These are phyloP conservation scores for Heliothis virescens DNA, from an alignment of 1,140 invertebrate genomes.

Conservation along the genomic window DNA sequence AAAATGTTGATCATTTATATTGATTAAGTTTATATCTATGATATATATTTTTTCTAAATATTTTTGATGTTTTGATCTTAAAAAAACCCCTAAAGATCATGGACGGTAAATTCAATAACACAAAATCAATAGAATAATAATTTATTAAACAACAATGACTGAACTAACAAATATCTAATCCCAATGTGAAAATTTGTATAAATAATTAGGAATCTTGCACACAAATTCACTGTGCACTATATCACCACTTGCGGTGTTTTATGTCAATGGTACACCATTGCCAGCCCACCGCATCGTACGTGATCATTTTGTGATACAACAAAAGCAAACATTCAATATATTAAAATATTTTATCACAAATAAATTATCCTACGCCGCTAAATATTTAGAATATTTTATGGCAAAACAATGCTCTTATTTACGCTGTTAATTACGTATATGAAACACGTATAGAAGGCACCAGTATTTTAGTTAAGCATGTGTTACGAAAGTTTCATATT, in stretches of 20 bases:
- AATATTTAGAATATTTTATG: slow-evolving; percentile 51
- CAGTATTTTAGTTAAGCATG: slow-evolving; percentile 15
- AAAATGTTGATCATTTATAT: slow-evolving; percentile 14
- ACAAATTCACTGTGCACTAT: slow-evolving; percentile 31
- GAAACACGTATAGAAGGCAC: not conserved
- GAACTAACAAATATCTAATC: slow-evolving; percentile 58
- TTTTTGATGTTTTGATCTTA: not conserved
- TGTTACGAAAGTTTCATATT: slow-evolving; percentile 11
- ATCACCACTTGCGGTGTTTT: not conserved
- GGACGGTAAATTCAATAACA: not conserved
- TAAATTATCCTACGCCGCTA: slow-evolving; percentile 52
- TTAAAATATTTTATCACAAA: slow-evolving; percentile 55
- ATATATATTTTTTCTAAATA: not conserved
- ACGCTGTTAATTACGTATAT: slow-evolving; percentile 31
- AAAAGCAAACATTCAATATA: slow-evolving; percentile 36
- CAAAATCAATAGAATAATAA: slow-evolving; percentile 56
- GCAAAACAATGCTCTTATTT: slow-evolving; percentile 42
- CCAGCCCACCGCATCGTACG: not conserved
- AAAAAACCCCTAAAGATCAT: not conserved
- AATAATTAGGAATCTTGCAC: slow-evolving; percentile 66
- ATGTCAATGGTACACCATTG: not conserved
- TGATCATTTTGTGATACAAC: slow-evolving; percentile 30
- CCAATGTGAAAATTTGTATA: slow-evolving; percentile 58
- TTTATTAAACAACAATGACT: slow-evolving; percentile 68
- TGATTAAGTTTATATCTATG: not conserved